Percentiles rank a stretch among this genome's conserved stretches.
phyloP scores from a whole-genome alignment of 2,888 invertebrate genomes.

The Meganola albula region DNA sequence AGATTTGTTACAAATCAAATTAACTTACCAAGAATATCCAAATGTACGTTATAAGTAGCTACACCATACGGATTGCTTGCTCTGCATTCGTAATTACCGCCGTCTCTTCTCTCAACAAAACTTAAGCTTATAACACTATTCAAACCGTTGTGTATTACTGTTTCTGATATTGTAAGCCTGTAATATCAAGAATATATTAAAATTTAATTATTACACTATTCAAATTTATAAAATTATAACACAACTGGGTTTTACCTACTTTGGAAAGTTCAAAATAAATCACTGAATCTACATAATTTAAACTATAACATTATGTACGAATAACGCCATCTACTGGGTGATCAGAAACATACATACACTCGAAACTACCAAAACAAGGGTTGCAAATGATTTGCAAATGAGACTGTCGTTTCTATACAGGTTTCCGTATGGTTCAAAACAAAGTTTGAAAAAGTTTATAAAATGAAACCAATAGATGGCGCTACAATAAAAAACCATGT shows the following conservation, averaged over 20 bases:
- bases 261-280: too few species aligned
- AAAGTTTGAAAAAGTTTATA: too few species aligned
- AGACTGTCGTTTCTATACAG: too few species aligned
- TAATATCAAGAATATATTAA: slow-evolving; percentile 24
- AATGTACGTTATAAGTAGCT: slow-evolving; percentile 47
- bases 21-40: slow-evolving; percentile 66
- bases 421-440: too few species aligned
- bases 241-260: too few species aligned
- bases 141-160: slow-evolving; percentile 51
- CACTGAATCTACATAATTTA: too few species aligned
- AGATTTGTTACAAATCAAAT: too few species aligned
- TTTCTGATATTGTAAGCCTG: slow-evolving; percentile 65
- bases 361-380: too few species aligned
- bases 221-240: too few species aligned
- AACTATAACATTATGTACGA: too few species aligned
- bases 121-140: slow-evolving; percentile 56
- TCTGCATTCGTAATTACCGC: slow-evolving; percentile 63
- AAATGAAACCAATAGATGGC: slow-evolving; percentile 8
- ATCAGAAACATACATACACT: background rate
- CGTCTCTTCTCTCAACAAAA: slow-evolving; percentile 62
- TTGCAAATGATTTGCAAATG: too few species aligned
- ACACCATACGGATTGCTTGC: slow-evolving; percentile 69
- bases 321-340: slow-evolving; percentile 19
- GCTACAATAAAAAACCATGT: background rate
- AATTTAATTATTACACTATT: too few species aligned